These are phyloP conservation scores for Acanthurus tractus DNA, from an alignment of 2,797 vertebrate genomes.

Conservation along the genomic window DNA sequence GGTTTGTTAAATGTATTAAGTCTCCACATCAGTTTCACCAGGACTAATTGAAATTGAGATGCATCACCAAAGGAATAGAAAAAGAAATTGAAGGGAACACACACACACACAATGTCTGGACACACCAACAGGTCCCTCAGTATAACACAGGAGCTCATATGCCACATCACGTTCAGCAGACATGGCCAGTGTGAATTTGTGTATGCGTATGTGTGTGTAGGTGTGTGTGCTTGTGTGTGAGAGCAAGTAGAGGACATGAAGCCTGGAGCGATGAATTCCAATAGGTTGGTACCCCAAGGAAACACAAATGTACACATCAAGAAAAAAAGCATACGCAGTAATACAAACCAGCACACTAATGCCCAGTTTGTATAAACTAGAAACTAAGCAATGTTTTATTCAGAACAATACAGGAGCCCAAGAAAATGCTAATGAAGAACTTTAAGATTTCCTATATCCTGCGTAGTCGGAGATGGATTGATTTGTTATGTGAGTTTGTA, in stretches of 20 bases:
- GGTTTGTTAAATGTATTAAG: background rate
- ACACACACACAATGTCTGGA: slow-evolving; percentile 8
- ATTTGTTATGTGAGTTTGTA: slow-evolving; percentile 63
- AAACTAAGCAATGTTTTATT: slow-evolving; percentile 73
- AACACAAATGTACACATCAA: slow-evolving; percentile 33
- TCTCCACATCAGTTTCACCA: background rate
- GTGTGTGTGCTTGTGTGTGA: slow-evolving; percentile 44
- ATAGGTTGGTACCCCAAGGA: slow-evolving; percentile 61
- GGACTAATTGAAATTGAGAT: background rate
- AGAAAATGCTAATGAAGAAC: slow-evolving; percentile 69
- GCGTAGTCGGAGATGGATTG: slow-evolving; percentile 55
- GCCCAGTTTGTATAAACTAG: slow-evolving; percentile 33
- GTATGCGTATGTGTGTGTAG: slow-evolving; percentile 31
- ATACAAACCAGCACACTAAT: slow-evolving; percentile 36
- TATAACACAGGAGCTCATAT: slow-evolving; percentile 67
- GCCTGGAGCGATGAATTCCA: slow-evolving; percentile 74
- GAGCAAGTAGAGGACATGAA: slow-evolving; percentile 75
- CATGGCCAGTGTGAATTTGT: slow-evolving; percentile 40
- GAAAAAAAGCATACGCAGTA: slow-evolving; percentile 28
- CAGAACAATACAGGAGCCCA: slow-evolving; percentile 61
- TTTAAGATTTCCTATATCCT: slow-evolving; percentile 47
- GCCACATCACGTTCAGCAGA: slow-evolving; percentile 71
- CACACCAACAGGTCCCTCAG: slow-evolving; percentile 33
- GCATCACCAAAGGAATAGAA: background rate
- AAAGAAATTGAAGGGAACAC: slow-evolving; percentile 3